phyloP scores from a whole-genome alignment of 2,113 vertebrate genomes.

The Benitochromis conjunctus region DNA sequence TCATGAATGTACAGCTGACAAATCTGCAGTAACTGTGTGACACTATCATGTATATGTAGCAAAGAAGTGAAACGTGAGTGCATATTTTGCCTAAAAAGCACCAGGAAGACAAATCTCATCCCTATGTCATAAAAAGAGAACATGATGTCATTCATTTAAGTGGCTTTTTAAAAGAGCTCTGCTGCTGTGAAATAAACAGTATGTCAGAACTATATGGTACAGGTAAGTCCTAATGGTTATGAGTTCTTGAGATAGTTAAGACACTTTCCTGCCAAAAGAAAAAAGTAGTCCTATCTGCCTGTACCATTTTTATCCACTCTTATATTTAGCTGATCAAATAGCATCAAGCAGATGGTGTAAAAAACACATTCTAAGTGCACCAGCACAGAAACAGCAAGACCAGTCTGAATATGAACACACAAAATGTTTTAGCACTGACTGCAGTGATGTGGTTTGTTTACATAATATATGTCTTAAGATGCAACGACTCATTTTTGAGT shows the following conservation, averaged over 20 bases:
- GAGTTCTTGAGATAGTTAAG: background rate
- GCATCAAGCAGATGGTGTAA: background rate
- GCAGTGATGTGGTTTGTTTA: background rate
- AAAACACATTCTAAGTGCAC: background rate
- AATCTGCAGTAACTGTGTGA: background rate
- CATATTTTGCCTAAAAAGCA: background rate
- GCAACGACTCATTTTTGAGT: background rate
- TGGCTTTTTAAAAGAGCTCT: background rate
- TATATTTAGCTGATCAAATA: background rate
- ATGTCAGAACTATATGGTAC: background rate
- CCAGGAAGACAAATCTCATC: background rate
- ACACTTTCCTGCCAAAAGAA: background rate
- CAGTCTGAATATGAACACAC: background rate
- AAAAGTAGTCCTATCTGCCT: background rate
- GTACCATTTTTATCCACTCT: background rate
- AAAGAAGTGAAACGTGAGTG: background rate
- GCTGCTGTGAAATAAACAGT: background rate
- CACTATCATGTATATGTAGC: background rate
- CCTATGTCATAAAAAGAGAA: background rate
- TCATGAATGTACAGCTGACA: background rate
- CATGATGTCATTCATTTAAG: background rate
- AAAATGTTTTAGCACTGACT: background rate
- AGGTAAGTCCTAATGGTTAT: background rate
- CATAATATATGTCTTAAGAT: background rate
- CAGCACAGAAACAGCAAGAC: background rate